These are phyloP conservation scores for Acanthaster planci DNA, from an alignment of 35 echinoderm and acorn worm genomes.

Conservation along the genomic window DNA sequence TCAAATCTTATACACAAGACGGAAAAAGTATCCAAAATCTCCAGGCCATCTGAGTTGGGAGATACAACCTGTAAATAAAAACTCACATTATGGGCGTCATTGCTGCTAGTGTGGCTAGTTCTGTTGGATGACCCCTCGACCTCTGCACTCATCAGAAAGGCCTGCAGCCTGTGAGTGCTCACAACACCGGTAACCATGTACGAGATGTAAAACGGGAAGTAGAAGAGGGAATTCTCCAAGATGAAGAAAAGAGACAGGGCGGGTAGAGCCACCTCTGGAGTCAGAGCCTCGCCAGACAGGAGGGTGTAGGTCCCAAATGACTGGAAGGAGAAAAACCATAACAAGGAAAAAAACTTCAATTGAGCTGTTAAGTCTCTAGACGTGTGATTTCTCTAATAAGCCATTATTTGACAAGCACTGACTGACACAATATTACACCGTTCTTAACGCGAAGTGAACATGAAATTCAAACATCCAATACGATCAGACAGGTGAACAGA, in stretches of 20 bases:
- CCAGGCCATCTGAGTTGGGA: too few relatives aligned
- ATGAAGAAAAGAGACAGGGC: constrained; percentile 62
- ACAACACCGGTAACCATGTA: constrained; percentile 53
- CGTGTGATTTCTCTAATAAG: too few relatives aligned
- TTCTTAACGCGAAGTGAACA: too few relatives aligned
- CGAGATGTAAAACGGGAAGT: constrained; percentile 53
- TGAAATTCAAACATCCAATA: too few relatives aligned
- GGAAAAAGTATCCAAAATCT: too few relatives aligned
- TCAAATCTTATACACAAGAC: too few relatives aligned
- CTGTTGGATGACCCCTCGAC: not conserved
- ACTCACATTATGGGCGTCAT: constrained; percentile 3
- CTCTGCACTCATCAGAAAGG: constrained; percentile 49
- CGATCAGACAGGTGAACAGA: too few relatives aligned
- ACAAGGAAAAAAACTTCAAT: too few relatives aligned
- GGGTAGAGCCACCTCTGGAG: constrained; percentile 69
- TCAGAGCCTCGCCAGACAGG: constrained; percentile 34
- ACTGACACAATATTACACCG: too few relatives aligned
- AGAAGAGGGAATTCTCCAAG: constrained; percentile 49
- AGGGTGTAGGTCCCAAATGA: constrained; percentile 58
- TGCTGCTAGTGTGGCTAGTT: not conserved
- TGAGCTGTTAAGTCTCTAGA: too few relatives aligned
- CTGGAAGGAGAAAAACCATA: constrained; percentile 19
- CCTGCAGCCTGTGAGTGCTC: constrained; percentile 47
- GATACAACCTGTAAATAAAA: too few relatives aligned
- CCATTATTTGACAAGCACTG: too few relatives aligned